Evolutionary conservation across 2,888 invertebrate species (phyloP).

Genomic region (Orthosia gracilis): DNA sequence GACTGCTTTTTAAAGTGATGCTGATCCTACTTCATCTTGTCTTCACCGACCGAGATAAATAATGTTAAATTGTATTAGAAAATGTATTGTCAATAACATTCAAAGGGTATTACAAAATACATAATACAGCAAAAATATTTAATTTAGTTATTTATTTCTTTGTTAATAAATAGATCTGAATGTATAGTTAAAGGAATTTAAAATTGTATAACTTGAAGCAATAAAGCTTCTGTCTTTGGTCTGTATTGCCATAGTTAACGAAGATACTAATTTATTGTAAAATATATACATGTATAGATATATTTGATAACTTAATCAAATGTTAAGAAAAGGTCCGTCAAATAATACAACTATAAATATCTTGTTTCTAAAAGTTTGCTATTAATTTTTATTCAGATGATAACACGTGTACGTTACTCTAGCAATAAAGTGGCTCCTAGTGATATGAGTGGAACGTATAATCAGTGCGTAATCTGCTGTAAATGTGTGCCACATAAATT

Average conservation of each 20-base stretch:
- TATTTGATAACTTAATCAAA: conserved; percentile 43
- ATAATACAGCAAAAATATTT: conserved; percentile 45
- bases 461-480: too few relatives aligned
- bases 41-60: conserved; percentile 19
- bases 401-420: too few relatives aligned
- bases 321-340: conserved; percentile 56
- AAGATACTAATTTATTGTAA: conserved; percentile 48
- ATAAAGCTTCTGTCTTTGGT: conserved; percentile 76
- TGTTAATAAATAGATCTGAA: conserved; percentile 78
- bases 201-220: conserved; percentile 75
- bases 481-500: too few relatives aligned
- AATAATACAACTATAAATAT: conserved; percentile 43
- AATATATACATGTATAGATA: conserved; percentile 40
- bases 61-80: conserved; percentile 10
- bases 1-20: neutral
- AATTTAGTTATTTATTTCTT: conserved; percentile 59
- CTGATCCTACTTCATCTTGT: neutral
- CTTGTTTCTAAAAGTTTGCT: conserved; percentile 33
- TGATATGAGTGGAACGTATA: too few relatives aligned
- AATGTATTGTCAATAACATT: conserved; percentile 24
- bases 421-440: too few relatives aligned
- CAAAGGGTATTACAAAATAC: conserved; percentile 45
- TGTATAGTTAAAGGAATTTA: conserved; percentile 71
- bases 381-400: conserved; percentile 35
- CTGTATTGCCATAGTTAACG: conserved; percentile 64